These are phyloP conservation scores for Vannuccia rotundouncinata DNA, from an alignment of 2,888 invertebrate species.

Conservation along the genomic window DNA sequence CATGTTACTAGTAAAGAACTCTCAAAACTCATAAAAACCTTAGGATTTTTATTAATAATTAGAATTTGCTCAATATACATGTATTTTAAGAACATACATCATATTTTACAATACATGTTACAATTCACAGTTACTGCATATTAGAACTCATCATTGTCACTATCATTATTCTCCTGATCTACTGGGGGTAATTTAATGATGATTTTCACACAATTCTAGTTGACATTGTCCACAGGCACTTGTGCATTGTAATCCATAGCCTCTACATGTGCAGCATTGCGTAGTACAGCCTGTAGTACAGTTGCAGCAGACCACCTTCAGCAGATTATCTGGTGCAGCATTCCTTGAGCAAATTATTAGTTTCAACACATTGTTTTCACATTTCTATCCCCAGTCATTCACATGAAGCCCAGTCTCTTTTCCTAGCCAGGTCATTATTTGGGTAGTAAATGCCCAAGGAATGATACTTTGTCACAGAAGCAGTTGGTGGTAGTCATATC, in stretches of 20 bases:
- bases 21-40: too few relatives aligned
- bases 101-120: neutral
- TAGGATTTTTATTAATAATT: too few relatives aligned
- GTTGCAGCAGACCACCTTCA: slow-evolving; percentile 26
- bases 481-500: slow-evolving; percentile 18
- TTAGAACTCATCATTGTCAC: slow-evolving; percentile 1
- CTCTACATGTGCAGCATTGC: slow-evolving; percentile 33
- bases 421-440: slow-evolving; percentile 12
- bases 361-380: slow-evolving; percentile 13
- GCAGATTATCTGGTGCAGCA: slow-evolving; percentile 33
- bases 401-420: slow-evolving; percentile 10
- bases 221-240: slow-evolving; percentile 37
- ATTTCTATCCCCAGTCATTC: slow-evolving; percentile 35
- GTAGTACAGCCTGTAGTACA: slow-evolving; percentile 30
- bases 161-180: slow-evolving; percentile 15
- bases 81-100: slow-evolving; percentile 13
- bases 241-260: slow-evolving; percentile 25
- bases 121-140: neutral
- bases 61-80: neutral
- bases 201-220: slow-evolving; percentile 27
- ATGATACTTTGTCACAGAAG: slow-evolving; percentile 21
- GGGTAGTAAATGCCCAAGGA: slow-evolving; percentile 4
- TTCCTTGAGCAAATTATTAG: slow-evolving; percentile 31
- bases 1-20: too few relatives aligned
- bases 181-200: slow-evolving; percentile 20